Evolutionary conservation across 2,888 invertebrate species (phyloP), one percentile per base, ranked within the genome.

Genomic region (Flabesymbios commensalis): DNA sequence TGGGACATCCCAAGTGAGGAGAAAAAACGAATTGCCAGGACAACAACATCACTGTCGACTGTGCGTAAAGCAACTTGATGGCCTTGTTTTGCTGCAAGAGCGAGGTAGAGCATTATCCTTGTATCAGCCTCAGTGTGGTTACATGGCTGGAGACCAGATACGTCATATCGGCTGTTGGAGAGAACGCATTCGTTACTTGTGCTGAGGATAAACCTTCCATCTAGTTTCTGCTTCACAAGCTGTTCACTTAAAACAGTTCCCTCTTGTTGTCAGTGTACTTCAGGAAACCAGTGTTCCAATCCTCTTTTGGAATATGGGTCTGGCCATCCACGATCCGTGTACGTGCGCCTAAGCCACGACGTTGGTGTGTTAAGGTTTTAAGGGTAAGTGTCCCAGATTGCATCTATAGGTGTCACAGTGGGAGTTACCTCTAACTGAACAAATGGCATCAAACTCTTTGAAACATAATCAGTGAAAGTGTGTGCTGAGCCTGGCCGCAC

Each of bases 231-330:
- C 10, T 36, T n/a, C 39, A 36, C 39, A 14, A 36, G 39, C 39
- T 36, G 39, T 36, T n/a, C 10, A 36, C 39, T 36, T 36, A 36
- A 22, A 17, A 45, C 7, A 45, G 45, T 19, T 45, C 45, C 14
- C 19, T 45, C 7, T 45, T 45, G 19, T 45, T 45, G 7, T 45
- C 45, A 14, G 10, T 22, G 19, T 45, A 17, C 19, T 19, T 45
- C 19, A 17, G 45, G 45, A 45, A 45, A 19, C 45, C 45, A 45
- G 17, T 45, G 45, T 45, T 45, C 45, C 45, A 45, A 17, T 45
- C 45, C 10, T 19, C 17, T 19, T 45, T 45, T 45, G 45, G 45
- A 19, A 45, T 45, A 14, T 7, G 45, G 19, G 45, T 45, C 17
- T 19, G 10, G 45, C 14, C 45, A 45, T 45, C 45, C 10, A 10